Conservation (phyloP, 2,113 vertebrate genomes). For the Galemys pyrenaicus region DNA sequence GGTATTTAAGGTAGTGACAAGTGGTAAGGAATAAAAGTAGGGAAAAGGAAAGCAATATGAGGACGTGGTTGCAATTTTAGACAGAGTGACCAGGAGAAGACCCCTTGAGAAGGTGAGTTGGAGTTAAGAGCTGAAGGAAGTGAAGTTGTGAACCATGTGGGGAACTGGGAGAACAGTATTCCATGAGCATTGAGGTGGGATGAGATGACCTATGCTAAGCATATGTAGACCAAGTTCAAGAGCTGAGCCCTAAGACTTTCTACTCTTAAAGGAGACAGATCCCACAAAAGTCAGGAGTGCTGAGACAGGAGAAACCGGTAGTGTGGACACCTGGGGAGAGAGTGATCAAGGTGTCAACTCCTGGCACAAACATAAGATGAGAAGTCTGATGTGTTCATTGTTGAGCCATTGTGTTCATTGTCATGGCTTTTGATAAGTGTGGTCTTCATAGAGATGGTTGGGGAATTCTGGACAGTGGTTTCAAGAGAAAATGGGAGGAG, state of each 20-base stretch:
- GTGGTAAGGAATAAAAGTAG: neutral
- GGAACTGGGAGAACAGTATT: neutral
- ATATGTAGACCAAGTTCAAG: neutral
- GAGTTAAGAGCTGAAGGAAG: neutral
- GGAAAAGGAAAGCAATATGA: neutral
- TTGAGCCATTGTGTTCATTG: too few relatives aligned
- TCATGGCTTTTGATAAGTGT: neutral
- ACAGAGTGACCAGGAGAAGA: neutral
- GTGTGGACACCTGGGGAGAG: accelerated
- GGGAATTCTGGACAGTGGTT: neutral
- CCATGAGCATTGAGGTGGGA: neutral
- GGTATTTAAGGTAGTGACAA: neutral
- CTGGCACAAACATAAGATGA: neutral
- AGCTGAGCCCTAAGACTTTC: neutral
- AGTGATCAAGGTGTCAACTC: neutral
- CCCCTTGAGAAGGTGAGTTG: neutral
- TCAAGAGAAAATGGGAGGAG: neutral
- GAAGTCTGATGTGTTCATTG: neutral
- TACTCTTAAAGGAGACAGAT: neutral
- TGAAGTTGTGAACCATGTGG: neutral
- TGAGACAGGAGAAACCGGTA: neutral
- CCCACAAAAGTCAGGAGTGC: too few relatives aligned
- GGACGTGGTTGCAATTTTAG: neutral
- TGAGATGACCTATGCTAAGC: neutral
- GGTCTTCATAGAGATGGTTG: neutral